These are phyloP conservation scores for Caenorhabditis briggsae DNA, from an alignment of 1,140 invertebrate species.

Conservation along the genomic window DNA sequence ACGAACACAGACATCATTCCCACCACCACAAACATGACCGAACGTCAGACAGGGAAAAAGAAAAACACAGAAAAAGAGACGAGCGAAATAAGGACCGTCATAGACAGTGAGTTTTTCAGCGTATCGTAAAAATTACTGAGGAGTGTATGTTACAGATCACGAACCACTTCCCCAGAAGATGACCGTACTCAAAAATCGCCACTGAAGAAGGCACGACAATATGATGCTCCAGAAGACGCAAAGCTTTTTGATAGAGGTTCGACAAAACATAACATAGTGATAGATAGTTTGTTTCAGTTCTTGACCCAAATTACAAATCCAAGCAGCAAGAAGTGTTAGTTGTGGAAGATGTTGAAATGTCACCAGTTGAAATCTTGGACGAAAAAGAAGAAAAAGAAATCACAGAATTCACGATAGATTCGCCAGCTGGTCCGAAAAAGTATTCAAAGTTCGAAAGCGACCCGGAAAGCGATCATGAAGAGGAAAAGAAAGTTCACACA, in stretches of 20 bases:
- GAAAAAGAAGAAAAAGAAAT: slow-evolving; percentile 28
- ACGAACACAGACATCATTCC: slow-evolving; percentile 25
- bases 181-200: not conserved
- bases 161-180: slow-evolving; percentile 4
- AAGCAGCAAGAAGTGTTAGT: not conserved
- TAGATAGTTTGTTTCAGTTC: not conserved
- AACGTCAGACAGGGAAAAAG: not conserved
- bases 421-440: slow-evolving; percentile 31
- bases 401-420: not conserved
- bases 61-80: slow-evolving; percentile 5
- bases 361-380: slow-evolving; percentile 15
- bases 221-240: not conserved
- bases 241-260: slow-evolving; percentile 26
- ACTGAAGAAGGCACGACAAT: not conserved
- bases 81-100: slow-evolving; percentile 12
- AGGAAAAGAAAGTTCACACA: not conserved
- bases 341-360: slow-evolving; percentile 36
- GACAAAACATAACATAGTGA: not conserved
- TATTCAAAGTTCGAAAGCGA: slow-evolving; percentile 53
- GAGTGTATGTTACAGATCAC: not conserved
- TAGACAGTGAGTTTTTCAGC: slow-evolving; percentile 1
- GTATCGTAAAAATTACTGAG: not conserved
- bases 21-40: slow-evolving; percentile 40
- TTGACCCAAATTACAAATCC: not conserved
- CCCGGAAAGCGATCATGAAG: slow-evolving; percentile 26